Base-by-base conservation (phyloP, 2,797 vertebrate species). In the Cyprinella venusta region DNA sequence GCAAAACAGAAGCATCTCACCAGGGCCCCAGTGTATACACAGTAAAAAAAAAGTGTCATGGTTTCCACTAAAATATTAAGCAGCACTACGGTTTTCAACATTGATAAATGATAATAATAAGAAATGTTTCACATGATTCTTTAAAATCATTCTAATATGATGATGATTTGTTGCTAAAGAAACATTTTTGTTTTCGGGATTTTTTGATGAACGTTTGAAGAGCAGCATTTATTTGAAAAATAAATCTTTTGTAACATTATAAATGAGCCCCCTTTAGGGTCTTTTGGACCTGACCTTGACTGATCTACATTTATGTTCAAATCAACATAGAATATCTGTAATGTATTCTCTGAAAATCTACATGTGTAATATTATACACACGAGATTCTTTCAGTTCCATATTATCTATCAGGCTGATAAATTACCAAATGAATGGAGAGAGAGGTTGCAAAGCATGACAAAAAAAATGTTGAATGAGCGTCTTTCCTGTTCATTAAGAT, bases 401-500 rank as follows among this genome's bases (percentile, higher is more conserved):
- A 63, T 63, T 48, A 63, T 65, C 61, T 15, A 65, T 10, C 26
- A 48, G n/a, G 19, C 63, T 65, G 63, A 79, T 50, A 67, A 30
- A 67, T 67, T 67, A 9, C 4, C 45, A 67, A 79, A 52, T 9
- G 45, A 50, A 50, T 78, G 42, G 26, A 78, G 61, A 52, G 63
- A 50, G 19, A 52, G 42, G n/a, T 63, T 63, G 75, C 75, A 26
- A 30, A 67, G 61, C 38, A 61, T 6, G 38, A 63, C 8, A 45
- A 72, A 52, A 56, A 72, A 19, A 67, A 36, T 52, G 42, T 38
- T 38, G 77, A 38, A 52, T 54, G 76, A 54, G 42, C 10, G 4
- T 52, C 63, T 68, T 79, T 79, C 42, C 42, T 79, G 77, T 79
- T 79, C 77, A 79, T 65, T 79, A 79, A 54, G 76, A 68, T 38